A percentile compares a stretch with the other conserved stretches of the same genome.
Evolutionary conservation across 2,797 vertebrate genomes (phyloP).

Genomic region (Kryptopterus vitreolus): DNA sequence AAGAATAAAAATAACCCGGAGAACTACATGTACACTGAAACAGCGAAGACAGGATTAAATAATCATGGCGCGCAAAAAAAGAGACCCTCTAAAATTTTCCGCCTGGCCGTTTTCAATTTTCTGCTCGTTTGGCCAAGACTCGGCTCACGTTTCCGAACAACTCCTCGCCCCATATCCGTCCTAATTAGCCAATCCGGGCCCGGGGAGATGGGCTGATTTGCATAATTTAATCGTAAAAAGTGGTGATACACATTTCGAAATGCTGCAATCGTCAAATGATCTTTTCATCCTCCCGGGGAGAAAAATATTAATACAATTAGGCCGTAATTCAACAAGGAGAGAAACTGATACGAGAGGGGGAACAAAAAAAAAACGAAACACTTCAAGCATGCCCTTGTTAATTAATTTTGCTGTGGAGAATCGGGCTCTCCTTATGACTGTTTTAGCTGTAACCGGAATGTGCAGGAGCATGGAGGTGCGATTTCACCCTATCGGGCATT

Average conservation of each 20-base stretch:
- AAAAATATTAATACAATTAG: slow-evolving; percentile 99
- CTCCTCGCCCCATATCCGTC: slow-evolving; percentile 86
- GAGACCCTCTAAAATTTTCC: slow-evolving; percentile 80
- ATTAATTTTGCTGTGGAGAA: slow-evolving; percentile 99
- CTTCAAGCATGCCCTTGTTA: slow-evolving; percentile 96
- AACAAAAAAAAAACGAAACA: slow-evolving; percentile 67
- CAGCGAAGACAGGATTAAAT: slow-evolving; percentile 35
- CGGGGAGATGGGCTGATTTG: slow-evolving; percentile 93
- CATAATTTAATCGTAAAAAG: slow-evolving; percentile 98
- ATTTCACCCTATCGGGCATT: slow-evolving; percentile 74
- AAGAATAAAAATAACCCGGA: neutral
- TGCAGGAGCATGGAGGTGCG: slow-evolving; percentile 75
- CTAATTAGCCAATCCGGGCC: slow-evolving; percentile 95
- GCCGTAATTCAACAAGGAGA: slow-evolving; percentile 82
- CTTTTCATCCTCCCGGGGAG: slow-evolving; percentile 94
- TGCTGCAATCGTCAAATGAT: slow-evolving; percentile 99
- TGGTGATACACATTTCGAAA: slow-evolving; percentile 90
- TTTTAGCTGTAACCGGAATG: slow-evolving; percentile 89
- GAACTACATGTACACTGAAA: slow-evolving; percentile 50
- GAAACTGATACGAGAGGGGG: slow-evolving; percentile 36
- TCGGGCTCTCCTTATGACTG: slow-evolving; percentile 99
- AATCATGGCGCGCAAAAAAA: slow-evolving; percentile 44
- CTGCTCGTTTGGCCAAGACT: slow-evolving; percentile 88
- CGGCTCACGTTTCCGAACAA: slow-evolving; percentile 87
- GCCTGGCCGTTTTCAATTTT: slow-evolving; percentile 89